Evolutionary conservation across 2,113 vertebrate genomes (phyloP).

Genomic region (Rousettus leschenaultii): DNA sequence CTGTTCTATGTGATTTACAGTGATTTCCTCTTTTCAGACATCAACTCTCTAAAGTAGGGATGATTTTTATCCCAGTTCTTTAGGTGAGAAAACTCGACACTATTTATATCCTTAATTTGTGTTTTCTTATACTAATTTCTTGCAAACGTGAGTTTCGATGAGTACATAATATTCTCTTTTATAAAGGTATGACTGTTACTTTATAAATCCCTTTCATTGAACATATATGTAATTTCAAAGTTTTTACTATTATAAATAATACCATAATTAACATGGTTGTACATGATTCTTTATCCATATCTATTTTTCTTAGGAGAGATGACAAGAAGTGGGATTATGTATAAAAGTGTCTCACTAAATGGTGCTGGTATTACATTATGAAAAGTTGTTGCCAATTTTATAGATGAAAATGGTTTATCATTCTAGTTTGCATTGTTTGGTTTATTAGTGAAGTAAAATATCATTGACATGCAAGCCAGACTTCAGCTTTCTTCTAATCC

Average conservation of each 20-base stretch:
- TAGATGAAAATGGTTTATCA: neutral
- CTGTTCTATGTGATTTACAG: neutral
- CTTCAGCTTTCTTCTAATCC: neutral
- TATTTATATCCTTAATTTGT: neutral
- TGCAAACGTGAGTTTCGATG: neutral
- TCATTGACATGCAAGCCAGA: neutral
- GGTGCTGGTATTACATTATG: neutral
- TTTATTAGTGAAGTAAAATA: neutral
- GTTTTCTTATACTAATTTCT: neutral
- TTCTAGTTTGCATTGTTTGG: neutral
- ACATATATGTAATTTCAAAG: neutral
- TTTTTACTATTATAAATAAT: neutral
- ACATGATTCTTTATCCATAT: neutral
- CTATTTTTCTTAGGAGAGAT: neutral
- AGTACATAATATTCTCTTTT: neutral
- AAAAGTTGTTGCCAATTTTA: neutral
- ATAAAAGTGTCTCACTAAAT: neutral
- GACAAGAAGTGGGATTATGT: neutral
- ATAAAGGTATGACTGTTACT: neutral
- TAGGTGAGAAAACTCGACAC: neutral
- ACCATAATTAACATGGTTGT: neutral
- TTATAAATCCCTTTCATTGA: neutral
- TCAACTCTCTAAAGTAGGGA: neutral
- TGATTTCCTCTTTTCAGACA: neutral
- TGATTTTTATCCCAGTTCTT: neutral